Percentiles rank a stretch among this genome's conserved stretches.
These are phyloP conservation scores for Eretmocerus hayati DNA, from an alignment of 2,888 invertebrate species.

Conservation along the genomic window DNA sequence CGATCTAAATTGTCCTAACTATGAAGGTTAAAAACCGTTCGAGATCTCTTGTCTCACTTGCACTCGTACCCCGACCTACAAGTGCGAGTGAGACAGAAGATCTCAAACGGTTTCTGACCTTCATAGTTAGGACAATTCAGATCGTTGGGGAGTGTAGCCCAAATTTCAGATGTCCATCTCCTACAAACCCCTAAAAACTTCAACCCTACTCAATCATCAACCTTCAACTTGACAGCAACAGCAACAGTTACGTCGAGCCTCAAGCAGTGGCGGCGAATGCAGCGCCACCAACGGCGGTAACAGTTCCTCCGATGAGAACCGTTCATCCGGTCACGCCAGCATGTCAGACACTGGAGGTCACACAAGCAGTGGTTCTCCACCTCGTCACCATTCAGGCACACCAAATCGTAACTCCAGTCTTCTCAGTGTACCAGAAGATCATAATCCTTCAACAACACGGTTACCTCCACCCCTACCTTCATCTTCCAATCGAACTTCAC, in stretches of 20 bases:
- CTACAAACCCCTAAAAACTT: too few species aligned
- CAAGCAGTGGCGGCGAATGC: not conserved
- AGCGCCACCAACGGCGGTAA: conserved; percentile 47
- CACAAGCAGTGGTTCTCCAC: conserved; percentile 47
- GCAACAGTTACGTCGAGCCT: not conserved
- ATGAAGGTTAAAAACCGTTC: too few species aligned
- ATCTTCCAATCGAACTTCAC: conserved; percentile 37
- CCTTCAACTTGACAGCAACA: not conserved
- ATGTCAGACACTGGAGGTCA: conserved; percentile 82
- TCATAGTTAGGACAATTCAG: too few species aligned
- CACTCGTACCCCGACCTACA: too few species aligned
- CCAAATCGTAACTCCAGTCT: conserved; percentile 47
- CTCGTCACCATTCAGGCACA: conserved; percentile 27
- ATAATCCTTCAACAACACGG: too few species aligned
- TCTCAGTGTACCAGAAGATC: conserved; percentile 53
- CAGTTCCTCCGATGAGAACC: conserved; percentile 82
- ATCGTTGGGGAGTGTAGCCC: too few species aligned
- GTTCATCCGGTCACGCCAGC: conserved; percentile 88
- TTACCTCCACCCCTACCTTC: not conserved
- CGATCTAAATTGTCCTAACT: too few species aligned
- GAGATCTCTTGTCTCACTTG: too few species aligned
- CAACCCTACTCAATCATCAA: too few species aligned
- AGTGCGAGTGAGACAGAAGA: too few species aligned
- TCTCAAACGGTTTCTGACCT: too few species aligned
- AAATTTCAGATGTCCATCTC: too few species aligned